These are phyloP conservation scores for Acanthosepion pharaonis DNA, from an alignment of 2,888 invertebrate genomes.

Conservation along the genomic window DNA sequence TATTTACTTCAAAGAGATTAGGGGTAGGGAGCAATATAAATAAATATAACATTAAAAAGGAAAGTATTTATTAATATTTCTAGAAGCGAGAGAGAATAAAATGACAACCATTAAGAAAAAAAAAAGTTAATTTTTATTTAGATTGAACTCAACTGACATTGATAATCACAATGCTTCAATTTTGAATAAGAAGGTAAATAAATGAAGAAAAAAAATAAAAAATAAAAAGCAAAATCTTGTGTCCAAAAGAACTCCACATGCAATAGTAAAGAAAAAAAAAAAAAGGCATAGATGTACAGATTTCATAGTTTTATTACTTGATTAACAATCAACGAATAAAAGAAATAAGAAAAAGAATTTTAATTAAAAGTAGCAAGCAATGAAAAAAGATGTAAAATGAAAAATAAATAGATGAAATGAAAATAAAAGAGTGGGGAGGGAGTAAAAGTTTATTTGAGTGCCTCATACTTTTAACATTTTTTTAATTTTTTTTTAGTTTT, in stretches of 20 bases:
- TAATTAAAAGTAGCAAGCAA: not conserved
- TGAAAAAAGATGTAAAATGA: not conserved
- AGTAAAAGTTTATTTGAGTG: not conserved
- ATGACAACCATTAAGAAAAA: not conserved
- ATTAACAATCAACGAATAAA: not conserved
- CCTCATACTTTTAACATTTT: not conserved
- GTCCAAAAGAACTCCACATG: not conserved
- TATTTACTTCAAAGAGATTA: not conserved
- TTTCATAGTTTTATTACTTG: not conserved
- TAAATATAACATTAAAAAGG: not conserved
- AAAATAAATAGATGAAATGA: not conserved
- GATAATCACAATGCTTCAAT: not conserved
- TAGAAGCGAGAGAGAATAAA: not conserved
- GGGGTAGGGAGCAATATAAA: not conserved
- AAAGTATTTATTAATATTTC: not conserved
- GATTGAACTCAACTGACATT: not conserved
- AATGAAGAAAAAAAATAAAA: not conserved
- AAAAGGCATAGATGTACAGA: not conserved
- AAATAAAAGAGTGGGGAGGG: not conserved
- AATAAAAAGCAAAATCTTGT: not conserved
- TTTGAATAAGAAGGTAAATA: not conserved
- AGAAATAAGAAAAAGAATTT: not conserved
- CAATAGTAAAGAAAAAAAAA: not conserved
- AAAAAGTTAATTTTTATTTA: not conserved
- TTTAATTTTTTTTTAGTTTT: not conserved